A percentile compares a stretch with the other conserved stretches of the same genome.
Conservation (phyloP, 92 coral and sea anemone genomes). For the Epizoanthus stellaris region DNA sequence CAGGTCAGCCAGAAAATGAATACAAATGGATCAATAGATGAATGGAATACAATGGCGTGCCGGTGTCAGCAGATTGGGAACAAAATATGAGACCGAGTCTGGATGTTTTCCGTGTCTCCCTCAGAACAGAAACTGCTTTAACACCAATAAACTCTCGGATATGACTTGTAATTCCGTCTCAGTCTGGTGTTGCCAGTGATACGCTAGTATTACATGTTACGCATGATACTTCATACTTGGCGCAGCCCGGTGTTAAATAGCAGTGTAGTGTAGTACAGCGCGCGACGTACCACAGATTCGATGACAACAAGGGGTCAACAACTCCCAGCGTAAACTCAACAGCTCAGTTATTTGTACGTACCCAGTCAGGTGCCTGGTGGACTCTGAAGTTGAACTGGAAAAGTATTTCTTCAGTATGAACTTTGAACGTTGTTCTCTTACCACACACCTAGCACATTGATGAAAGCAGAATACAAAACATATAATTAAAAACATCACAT, state of each 20-base stretch:
- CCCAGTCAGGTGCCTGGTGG: background rate
- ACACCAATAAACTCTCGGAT: background rate
- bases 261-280: slow-evolving; percentile 1
- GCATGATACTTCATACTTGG: too few relatives aligned
- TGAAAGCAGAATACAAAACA: background rate
- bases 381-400: background rate
- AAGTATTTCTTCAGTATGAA: background rate
- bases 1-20: background rate
- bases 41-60: slow-evolving; percentile 22
- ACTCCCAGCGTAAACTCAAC: background rate
- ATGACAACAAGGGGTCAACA: background rate
- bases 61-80: slow-evolving; percentile 42
- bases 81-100: slow-evolving; percentile 31
- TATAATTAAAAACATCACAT: slow-evolving; percentile 22
- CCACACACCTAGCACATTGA: background rate
- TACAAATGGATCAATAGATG: slow-evolving; percentile 22
- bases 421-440: background rate
- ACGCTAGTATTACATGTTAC: too few relatives aligned
- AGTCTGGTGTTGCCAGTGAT: background rate
- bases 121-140: background rate
- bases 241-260: background rate
- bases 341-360: background rate
- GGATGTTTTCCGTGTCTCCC: slow-evolving; percentile 4
- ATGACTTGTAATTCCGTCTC: slow-evolving; percentile 2
- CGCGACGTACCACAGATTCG: background rate